Conservation (phyloP, 2,888 invertebrate species). For the Nomada fucata region DNA sequence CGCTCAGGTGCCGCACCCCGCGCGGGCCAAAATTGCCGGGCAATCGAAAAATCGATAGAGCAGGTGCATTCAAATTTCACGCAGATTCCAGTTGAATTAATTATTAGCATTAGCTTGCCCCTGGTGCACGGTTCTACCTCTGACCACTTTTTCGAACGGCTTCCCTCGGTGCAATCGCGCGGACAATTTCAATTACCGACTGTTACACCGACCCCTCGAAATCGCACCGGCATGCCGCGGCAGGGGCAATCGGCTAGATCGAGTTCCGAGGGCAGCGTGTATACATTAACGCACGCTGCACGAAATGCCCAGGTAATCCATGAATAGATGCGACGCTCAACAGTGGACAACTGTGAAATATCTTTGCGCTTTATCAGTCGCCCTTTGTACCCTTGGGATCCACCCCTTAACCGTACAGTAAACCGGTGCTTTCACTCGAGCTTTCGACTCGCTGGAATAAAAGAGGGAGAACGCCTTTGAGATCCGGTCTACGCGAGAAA, state of each 20-base stretch:
- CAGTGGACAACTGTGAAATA: not conserved
- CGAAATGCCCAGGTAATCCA: not conserved
- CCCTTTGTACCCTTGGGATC: not conserved
- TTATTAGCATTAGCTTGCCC: conserved; percentile 56
- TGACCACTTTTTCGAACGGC: conserved; percentile 1
- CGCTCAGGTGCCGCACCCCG: conserved; percentile 55
- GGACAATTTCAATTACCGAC: conserved; percentile 42
- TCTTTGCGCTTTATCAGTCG: not conserved
- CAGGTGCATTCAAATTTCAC: conserved; percentile 71
- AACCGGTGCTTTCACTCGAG: not conserved
- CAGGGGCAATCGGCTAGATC: not conserved
- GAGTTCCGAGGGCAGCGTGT: not conserved
- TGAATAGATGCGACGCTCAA: not conserved
- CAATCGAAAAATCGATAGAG: conserved; percentile 65
- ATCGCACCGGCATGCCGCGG: not conserved
- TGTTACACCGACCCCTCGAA: not conserved
- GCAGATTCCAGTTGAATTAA: conserved; percentile 64
- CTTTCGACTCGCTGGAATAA: no score
- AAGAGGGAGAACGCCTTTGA: not conserved
- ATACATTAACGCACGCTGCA: not conserved
- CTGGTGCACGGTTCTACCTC: not conserved
- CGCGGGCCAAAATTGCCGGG: conserved; percentile 13
- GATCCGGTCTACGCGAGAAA: no score
- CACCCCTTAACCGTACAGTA: conserved; percentile 11
- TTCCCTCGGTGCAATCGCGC: conserved; percentile 31